phyloP scores from a whole-genome alignment of 1,140 invertebrate species.

The Drosophila suzukii region DNA sequence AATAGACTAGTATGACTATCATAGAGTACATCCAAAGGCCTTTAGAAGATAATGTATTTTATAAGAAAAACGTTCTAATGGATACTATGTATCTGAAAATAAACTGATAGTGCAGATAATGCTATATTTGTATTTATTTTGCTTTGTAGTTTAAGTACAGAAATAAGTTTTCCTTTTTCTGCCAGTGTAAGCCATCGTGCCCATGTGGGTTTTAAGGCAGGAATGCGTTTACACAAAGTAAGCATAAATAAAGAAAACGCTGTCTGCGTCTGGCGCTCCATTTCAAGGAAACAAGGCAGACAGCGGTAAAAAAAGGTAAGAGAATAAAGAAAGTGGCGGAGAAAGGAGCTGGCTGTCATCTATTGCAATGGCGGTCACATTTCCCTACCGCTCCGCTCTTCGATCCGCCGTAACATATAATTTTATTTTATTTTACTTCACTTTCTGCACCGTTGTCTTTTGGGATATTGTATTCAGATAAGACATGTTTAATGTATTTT shows the following conservation, averaged over 20 bases:
- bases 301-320: slow-evolving; percentile 10
- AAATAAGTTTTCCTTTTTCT: background rate
- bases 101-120: no score
- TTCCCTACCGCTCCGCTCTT: slow-evolving; percentile 51
- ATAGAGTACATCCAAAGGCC: no score
- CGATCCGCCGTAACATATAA: slow-evolving; percentile 73
- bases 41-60: no score
- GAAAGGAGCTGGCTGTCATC: slow-evolving; percentile 28
- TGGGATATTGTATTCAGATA: slow-evolving; percentile 83
- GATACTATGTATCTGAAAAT: no score
- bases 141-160: no score
- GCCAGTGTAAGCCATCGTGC: slow-evolving; percentile 8
- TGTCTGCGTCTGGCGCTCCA: slow-evolving; percentile 46
- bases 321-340: background rate
- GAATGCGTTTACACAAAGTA: slow-evolving; percentile 81
- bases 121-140: no score
- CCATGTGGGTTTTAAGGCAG: slow-evolving; percentile 43
- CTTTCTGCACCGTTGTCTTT: slow-evolving; percentile 81
- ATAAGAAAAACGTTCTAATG: no score
- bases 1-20: no score
- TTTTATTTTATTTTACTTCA: slow-evolving; percentile 82
- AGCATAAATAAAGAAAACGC: slow-evolving; percentile 76
- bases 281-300: slow-evolving; percentile 58
- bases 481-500: slow-evolving; percentile 83
- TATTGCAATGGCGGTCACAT: slow-evolving; percentile 70